phyloP scores from a whole-genome alignment of 2,888 invertebrate genomes.

The Ernsta delagoae region DNA sequence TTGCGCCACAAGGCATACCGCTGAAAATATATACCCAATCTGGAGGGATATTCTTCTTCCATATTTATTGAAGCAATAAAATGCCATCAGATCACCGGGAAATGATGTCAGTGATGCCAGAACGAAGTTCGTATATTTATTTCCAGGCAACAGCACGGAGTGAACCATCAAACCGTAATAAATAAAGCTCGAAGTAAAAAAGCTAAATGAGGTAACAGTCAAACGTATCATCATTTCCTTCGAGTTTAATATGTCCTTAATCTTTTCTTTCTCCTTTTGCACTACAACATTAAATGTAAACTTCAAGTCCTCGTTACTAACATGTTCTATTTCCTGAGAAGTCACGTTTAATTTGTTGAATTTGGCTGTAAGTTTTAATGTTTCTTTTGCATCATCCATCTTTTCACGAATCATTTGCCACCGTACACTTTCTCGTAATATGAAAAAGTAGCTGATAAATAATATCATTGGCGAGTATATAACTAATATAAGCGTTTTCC shows the following conservation, averaged over 20 bases:
- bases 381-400: slow-evolving; percentile 59
- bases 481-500: slow-evolving; percentile 63
- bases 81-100: slow-evolving; percentile 68
- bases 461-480: slow-evolving; percentile 63
- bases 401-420: slow-evolving; percentile 69
- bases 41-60: slow-evolving; percentile 66
- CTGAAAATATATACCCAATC: slow-evolving; percentile 59
- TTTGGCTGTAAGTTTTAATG: slow-evolving; percentile 56
- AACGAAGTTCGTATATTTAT: slow-evolving; percentile 71
- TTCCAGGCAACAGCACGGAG: slow-evolving; percentile 65
- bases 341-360: slow-evolving; percentile 60
- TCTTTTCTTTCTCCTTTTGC: slow-evolving; percentile 60
- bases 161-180: slow-evolving; percentile 68
- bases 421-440: slow-evolving; percentile 66
- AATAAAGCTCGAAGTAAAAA: slow-evolving; percentile 68
- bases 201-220: slow-evolving; percentile 62
- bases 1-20: slow-evolving; percentile 61
- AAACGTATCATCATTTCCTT: slow-evolving; percentile 66
- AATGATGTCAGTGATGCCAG: slow-evolving; percentile 64
- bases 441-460: slow-evolving; percentile 55
- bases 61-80: slow-evolving; percentile 60
- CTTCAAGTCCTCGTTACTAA: slow-evolving; percentile 57
- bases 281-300: slow-evolving; percentile 58
- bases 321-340: slow-evolving; percentile 57
- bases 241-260: slow-evolving; percentile 62